Conservation (phyloP, 2,797 vertebrate genomes). For the Lerista edwardsae region DNA sequence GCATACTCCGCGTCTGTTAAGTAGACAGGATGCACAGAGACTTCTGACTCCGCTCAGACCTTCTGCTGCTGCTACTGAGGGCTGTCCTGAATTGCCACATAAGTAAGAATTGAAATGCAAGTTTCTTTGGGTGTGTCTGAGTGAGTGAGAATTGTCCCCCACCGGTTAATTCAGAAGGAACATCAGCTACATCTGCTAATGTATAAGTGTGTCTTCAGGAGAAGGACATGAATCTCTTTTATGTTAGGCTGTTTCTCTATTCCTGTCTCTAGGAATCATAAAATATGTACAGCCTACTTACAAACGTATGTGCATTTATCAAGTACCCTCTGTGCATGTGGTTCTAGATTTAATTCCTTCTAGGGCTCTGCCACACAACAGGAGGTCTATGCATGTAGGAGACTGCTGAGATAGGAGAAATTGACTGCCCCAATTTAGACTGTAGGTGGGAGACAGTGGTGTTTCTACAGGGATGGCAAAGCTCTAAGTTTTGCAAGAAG, state of each 20-base stretch:
- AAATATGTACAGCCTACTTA: not conserved
- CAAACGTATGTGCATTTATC: not conserved
- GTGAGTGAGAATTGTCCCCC: not conserved
- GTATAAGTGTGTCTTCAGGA: not conserved
- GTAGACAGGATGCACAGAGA: constrained; percentile 86
- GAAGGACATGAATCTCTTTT: too few species aligned
- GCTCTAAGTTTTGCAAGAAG: too few species aligned
- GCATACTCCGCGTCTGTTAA: constrained; percentile 89
- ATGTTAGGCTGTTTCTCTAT: not conserved
- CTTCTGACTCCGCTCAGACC: constrained; percentile 81
- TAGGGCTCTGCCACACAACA: not conserved
- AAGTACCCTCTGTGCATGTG: not conserved
- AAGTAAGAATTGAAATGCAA: constrained; percentile 78
- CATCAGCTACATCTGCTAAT: not conserved
- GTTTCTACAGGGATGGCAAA: too few species aligned
- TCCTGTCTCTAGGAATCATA: not conserved
- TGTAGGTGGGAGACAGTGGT: too few species aligned
- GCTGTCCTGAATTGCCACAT: constrained; percentile 90
- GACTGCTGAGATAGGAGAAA: too few species aligned
- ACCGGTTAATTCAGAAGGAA: not conserved
- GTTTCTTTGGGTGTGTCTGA: not conserved
- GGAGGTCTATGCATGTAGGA: too few species aligned
- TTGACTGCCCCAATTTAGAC: too few species aligned
- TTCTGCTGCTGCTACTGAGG: constrained; percentile 65
- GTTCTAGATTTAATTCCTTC: not conserved